Conservation (phyloP, 2,888 invertebrate genomes). For the Scotopteryx bipunctaria region DNA sequence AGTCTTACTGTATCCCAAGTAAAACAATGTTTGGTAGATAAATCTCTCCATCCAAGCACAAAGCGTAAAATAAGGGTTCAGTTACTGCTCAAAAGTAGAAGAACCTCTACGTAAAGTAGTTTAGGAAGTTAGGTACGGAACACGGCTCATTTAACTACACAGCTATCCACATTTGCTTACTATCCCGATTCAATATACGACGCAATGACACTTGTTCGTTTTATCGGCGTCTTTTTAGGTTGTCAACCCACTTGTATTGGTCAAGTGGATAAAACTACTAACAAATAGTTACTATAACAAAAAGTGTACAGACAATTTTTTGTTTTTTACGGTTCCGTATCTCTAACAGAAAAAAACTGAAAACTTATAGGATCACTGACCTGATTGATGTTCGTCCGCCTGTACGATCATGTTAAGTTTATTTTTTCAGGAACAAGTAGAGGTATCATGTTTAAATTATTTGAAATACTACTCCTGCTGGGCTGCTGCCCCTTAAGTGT, state of each 20-base stretch:
- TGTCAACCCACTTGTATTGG: constrained; percentile 51
- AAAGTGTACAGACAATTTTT: background rate
- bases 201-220: constrained; percentile 68
- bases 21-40: background rate
- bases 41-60: background rate
- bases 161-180: constrained; percentile 69
- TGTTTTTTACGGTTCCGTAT: too few species aligned
- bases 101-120: constrained; percentile 56
- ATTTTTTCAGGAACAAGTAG: too few species aligned
- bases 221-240: constrained; percentile 63
- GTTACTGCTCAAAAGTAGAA: constrained; percentile 34
- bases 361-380: too few species aligned
- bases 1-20: too few species aligned
- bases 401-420: too few species aligned
- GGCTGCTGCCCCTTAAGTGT: too few species aligned
- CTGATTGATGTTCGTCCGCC: too few species aligned
- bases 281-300: background rate
- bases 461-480: too few species aligned
- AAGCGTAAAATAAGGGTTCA: background rate
- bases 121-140: constrained; percentile 58
- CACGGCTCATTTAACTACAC: constrained; percentile 72
- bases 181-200: constrained; percentile 55
- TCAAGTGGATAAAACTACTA: constrained; percentile 18
- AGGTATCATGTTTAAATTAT: too few species aligned
- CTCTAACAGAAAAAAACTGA: too few species aligned